Evolutionary conservation across 2,888 invertebrate species (phyloP).

Genomic region (Lottia gigantea): DNA sequence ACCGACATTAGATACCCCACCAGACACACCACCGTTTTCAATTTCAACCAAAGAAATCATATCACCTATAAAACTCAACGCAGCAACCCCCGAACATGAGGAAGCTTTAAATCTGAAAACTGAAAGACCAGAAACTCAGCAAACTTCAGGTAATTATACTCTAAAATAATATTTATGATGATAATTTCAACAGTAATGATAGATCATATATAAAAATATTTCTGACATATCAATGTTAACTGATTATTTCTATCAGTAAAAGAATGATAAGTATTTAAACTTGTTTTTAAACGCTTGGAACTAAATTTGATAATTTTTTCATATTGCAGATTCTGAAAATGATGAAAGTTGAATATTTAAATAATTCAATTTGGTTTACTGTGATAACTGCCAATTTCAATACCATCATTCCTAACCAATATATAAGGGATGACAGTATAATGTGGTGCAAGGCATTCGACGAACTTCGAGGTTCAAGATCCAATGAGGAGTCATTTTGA

Average conservation of each 20-base stretch:
- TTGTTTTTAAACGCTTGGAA: too few relatives aligned
- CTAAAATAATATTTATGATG: background rate
- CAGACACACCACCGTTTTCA: slow-evolving; percentile 23
- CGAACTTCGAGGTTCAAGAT: too few relatives aligned
- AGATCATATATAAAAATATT: too few relatives aligned
- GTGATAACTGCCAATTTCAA: background rate
- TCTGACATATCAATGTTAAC: too few relatives aligned
- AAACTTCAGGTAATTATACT: background rate
- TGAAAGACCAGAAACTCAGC: slow-evolving; percentile 9
- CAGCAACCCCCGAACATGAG: slow-evolving; percentile 10
- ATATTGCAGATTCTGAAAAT: slow-evolving; percentile 1
- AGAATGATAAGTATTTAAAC: too few relatives aligned
- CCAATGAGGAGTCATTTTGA: too few relatives aligned
- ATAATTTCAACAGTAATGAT: too few relatives aligned
- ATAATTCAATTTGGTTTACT: background rate
- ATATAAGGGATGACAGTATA: too few relatives aligned
- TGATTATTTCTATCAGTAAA: too few relatives aligned
- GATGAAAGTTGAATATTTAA: background rate
- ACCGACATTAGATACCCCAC: slow-evolving; percentile 22
- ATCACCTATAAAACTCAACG: slow-evolving; percentile 7
- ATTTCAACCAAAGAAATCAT: slow-evolving; percentile 5
- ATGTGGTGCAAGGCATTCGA: too few relatives aligned
- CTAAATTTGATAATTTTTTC: background rate
- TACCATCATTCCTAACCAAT: too few relatives aligned
- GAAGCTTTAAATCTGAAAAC: slow-evolving; percentile 21